phyloP scores from a whole-genome alignment of 2,888 invertebrate species.

The Azorinus chamasolen region DNA sequence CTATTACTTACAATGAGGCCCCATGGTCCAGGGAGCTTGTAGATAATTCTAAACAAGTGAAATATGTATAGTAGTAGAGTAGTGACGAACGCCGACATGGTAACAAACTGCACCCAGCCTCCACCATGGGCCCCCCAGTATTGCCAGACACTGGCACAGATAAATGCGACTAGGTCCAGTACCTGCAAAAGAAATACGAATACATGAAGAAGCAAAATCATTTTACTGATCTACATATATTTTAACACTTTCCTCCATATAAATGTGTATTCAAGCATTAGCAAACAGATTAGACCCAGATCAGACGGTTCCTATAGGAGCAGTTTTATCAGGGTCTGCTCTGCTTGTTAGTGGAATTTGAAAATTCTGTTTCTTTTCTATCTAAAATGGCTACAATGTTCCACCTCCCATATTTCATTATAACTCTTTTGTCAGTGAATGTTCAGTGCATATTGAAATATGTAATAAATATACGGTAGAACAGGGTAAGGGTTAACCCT shows the following conservation, averaged over 20 bases:
- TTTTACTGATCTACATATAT: neutral
- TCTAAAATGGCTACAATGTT: too few species aligned
- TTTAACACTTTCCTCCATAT: neutral
- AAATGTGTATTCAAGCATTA: too few species aligned
- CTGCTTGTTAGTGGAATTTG: too few species aligned
- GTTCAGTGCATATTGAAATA: too few species aligned
- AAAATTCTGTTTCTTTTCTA: too few species aligned
- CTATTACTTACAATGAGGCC: conserved; percentile 80
- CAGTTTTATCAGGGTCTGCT: too few species aligned
- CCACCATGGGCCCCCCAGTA: conserved; percentile 73
- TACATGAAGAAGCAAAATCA: neutral
- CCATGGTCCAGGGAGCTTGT: conserved; percentile 80
- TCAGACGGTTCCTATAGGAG: too few species aligned
- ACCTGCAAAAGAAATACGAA: conserved; percentile 66
- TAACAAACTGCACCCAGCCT: conserved; percentile 84
- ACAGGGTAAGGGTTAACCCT: too few species aligned
- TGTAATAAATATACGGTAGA: too few species aligned
- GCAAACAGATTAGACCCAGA: too few species aligned
- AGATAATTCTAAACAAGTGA: conserved; percentile 78
- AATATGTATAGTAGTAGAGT: conserved; percentile 78
- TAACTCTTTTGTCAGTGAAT: too few species aligned
- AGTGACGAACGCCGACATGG: conserved; percentile 77
- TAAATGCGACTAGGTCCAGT: conserved; percentile 77
- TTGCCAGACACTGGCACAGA: conserved; percentile 74
- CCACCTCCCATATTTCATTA: too few species aligned